These are phyloP conservation scores for Notolepis coatsorum DNA, from an alignment of 2,797 vertebrate genomes.

Conservation along the genomic window DNA sequence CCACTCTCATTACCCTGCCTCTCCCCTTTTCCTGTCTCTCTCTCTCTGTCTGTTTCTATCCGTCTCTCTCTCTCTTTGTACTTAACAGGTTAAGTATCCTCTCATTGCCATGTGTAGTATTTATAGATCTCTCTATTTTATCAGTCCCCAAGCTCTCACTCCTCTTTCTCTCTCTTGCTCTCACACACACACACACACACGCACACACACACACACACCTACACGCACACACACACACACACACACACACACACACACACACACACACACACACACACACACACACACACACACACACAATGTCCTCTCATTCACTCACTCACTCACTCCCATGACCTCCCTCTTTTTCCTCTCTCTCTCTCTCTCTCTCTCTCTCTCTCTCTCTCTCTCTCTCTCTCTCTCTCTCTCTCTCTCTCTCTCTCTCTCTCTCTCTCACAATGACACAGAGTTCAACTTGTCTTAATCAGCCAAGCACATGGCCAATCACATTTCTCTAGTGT, in stretches of 20 bases:
- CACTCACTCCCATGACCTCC: too few relatives aligned
- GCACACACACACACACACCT: neutral
- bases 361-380: neutral
- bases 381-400: constrained; percentile 1
- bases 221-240: neutral
- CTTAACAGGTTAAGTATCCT: constrained; percentile 23
- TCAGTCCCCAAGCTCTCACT: constrained; percentile 3
- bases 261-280: neutral
- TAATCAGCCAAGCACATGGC: constrained; percentile 17
- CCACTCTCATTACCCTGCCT: neutral
- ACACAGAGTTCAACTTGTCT: constrained; percentile 8
- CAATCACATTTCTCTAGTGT: constrained; percentile 33
- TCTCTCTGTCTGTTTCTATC: neutral
- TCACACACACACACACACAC: too few relatives aligned
- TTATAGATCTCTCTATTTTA: constrained; percentile 19
- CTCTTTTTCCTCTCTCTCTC: neutral
- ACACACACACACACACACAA: too few relatives aligned
- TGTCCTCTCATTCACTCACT: too few relatives aligned
- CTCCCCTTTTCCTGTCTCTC: neutral
- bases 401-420: neutral
- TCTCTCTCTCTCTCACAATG: constrained; percentile 11
- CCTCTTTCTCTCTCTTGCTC: neutral
- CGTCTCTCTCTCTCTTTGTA: neutral
- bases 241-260: constrained; percentile 2
- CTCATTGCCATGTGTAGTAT: constrained; percentile 18